Conservation (phyloP, 2,797 vertebrate species). For the Notamacropus eugenii region DNA sequence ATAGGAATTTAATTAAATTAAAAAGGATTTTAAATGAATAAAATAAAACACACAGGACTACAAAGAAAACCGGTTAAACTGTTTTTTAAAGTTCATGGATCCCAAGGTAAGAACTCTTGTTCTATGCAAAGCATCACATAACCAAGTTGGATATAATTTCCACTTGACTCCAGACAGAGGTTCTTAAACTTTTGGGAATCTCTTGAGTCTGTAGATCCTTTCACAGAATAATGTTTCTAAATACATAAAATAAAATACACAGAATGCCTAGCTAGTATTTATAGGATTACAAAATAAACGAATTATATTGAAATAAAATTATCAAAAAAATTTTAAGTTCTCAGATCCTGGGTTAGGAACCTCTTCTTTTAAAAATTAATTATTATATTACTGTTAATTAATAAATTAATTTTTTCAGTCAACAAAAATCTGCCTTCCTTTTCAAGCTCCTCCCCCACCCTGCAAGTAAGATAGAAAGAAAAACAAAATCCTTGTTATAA, state of each 20-base stretch:
- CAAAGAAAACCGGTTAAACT: background rate
- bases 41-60: background rate
- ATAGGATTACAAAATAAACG: background rate
- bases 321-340: background rate
- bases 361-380: background rate
- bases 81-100: background rate
- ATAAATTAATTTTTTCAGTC: background rate
- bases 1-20: too few relatives aligned
- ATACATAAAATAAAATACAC: background rate
- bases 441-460: background rate
- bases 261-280: background rate
- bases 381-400: too few relatives aligned
- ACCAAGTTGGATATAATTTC: background rate
- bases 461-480: background rate
- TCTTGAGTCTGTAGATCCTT: background rate
- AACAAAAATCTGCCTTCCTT: background rate
- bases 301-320: background rate
- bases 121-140: background rate
- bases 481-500: background rate
- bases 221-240: background rate
- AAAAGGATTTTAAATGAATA: background rate
- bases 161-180: background rate
- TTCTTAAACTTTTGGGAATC: background rate
- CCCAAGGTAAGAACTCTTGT: background rate
- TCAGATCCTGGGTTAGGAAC: background rate